A percentile compares a stretch with the other conserved stretches of the same genome.
Evolutionary conservation across 92 coral and sea anemone genomes (phyloP).

Genomic region (Porites divaricata): DNA sequence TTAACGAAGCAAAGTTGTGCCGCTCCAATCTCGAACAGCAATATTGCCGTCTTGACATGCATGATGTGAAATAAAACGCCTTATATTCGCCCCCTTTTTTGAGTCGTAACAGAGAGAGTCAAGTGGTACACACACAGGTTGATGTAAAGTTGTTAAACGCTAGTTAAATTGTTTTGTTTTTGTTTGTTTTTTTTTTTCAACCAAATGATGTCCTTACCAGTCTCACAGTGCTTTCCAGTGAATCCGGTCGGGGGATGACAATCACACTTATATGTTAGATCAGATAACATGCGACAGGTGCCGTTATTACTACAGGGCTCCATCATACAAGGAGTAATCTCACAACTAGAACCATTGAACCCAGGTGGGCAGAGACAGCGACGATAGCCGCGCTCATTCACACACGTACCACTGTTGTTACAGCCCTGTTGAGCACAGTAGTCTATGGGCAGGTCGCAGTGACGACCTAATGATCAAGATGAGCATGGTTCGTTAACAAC

Average conservation of each 20-base stretch:
- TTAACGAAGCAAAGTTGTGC: too few relatives aligned
- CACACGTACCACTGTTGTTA: slow-evolving; percentile 80
- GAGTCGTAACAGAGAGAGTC: too few relatives aligned
- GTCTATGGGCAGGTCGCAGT: slow-evolving; percentile 83
- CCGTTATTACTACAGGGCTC: slow-evolving; percentile 79
- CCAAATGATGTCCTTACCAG: slow-evolving; percentile 42
- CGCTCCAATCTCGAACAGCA: too few relatives aligned
- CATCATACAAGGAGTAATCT: slow-evolving; percentile 81
- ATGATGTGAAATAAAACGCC: too few relatives aligned
- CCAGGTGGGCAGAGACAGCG: slow-evolving; percentile 83
- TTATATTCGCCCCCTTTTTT: too few relatives aligned
- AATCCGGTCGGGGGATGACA: slow-evolving; percentile 75
- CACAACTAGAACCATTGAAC: slow-evolving; percentile 82
- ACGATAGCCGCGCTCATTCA: slow-evolving; percentile 75
- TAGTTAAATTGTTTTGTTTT: not conserved
- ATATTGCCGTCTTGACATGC: too few relatives aligned
- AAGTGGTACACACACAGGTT: too few relatives aligned
- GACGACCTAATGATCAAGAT: slow-evolving; percentile 64
- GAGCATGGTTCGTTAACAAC: too few relatives aligned
- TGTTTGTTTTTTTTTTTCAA: not conserved
- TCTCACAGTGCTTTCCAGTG: slow-evolving; percentile 71
- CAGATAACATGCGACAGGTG: not conserved
- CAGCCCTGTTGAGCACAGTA: slow-evolving; percentile 82
- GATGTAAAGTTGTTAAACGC: not conserved
- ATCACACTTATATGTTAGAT: slow-evolving; percentile 47